Evolutionary conservation across 1,140 invertebrate genomes (phyloP), one percentile per base, ranked within the genome.

Genomic region (Bemisia tabaci): DNA sequence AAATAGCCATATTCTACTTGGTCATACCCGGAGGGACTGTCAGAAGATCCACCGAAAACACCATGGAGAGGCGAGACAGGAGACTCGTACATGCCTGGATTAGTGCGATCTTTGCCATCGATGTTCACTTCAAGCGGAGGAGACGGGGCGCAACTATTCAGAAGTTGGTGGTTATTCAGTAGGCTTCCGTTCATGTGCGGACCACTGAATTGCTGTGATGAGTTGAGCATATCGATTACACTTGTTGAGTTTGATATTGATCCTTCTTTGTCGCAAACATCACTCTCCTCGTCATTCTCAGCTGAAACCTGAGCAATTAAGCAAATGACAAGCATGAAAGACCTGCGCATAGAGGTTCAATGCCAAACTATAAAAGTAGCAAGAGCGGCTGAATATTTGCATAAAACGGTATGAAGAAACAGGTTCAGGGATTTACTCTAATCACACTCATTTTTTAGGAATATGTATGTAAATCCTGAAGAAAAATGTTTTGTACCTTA

Each of bases 1-100:
- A n/a, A n/a, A n/a, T n/a, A n/a, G n/a, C n/a, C n/a, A n/a, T n/a
- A n/a, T n/a, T n/a, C n/a, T n/a, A n/a, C n/a, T n/a, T n/a, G n/a
- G n/a, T n/a, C n/a, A n/a, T 48, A 48, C 33, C 33, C 33, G 5
- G 33, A 48, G 5, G 33, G 33, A 48, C 33, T 48, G 33, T 48
- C 33, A 9, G 33, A 48, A 48, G 33, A 48, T 9, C 33, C 33
- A 9, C 33, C 33, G 17, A 48, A 48, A 48, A 48, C 33, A 9
- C n/a, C 70, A 26, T 71, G 71, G 26, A 72, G 67, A 60, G 65
- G 69, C 63, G 69, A 72, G 17, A 72, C 71, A 26, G 69, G 69
- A 63, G 65, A 68, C 58, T 70, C 67, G 60, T 70, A 70, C 25
- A 70, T 27, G 48, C 64, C 67, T 26, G 69, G 69, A 26, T 33